Evolutionary conservation across 1,140 invertebrate species (phyloP).

Genomic region (Bombus confusus): DNA sequence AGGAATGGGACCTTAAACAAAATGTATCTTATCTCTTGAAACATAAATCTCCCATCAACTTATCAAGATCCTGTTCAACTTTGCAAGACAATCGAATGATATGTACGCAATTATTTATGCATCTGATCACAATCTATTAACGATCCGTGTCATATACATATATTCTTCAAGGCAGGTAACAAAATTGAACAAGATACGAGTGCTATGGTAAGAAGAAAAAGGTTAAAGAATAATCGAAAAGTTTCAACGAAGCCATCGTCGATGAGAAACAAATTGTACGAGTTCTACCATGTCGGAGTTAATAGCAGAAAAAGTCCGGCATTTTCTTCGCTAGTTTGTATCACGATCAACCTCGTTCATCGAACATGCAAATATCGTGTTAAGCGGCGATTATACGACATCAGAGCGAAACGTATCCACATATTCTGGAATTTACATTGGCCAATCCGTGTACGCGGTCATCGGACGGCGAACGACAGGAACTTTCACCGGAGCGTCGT

Average conservation of each 20-base stretch:
- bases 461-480: constrained; percentile 37
- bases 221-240: background rate
- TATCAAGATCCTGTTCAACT: constrained; percentile 14
- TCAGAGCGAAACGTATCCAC: constrained; percentile 37
- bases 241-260: background rate
- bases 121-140: constrained; percentile 5
- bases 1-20: background rate
- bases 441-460: constrained; percentile 30
- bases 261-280: background rate
- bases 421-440: constrained; percentile 49
- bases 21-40: background rate
- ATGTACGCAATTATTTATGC: background rate
- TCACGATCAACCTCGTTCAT: background rate
- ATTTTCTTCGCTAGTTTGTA: background rate
- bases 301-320: background rate
- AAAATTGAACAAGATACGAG: background rate
- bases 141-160: background rate
- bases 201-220: background rate
- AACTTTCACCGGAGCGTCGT: constrained; percentile 61
- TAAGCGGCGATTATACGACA: background rate
- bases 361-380: background rate
- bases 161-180: background rate
- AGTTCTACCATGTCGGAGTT: background rate
- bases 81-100: background rate
- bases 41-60: constrained; percentile 10